Percentiles rank a stretch among this genome's conserved stretches.
These are phyloP conservation scores for Atherinosoma microstoma DNA, from an alignment of 2,797 vertebrate genomes.

Conservation along the genomic window DNA sequence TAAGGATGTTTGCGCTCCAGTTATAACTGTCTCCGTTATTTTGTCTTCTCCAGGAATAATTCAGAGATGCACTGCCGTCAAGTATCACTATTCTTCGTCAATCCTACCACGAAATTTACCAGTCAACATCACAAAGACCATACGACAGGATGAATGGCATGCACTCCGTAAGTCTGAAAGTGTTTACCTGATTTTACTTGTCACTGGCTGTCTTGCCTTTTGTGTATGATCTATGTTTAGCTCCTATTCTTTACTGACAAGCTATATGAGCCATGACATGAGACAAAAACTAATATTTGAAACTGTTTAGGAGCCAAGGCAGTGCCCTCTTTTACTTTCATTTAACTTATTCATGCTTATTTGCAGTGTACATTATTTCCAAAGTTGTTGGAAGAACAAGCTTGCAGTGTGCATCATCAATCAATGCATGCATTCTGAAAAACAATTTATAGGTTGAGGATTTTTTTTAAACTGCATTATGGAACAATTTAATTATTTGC, in stretches of 20 bases:
- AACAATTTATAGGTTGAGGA: too few relatives aligned
- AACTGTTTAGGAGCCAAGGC: too few relatives aligned
- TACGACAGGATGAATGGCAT: conserved; percentile 95
- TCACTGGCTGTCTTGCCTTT: neutral
- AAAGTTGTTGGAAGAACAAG: too few relatives aligned
- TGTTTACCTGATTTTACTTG: neutral
- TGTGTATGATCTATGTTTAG: neutral
- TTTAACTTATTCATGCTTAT: too few relatives aligned
- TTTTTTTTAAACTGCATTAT: too few relatives aligned
- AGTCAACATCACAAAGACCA: conserved; percentile 93
- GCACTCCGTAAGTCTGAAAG: conserved; percentile 90
- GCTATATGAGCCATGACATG: neutral
- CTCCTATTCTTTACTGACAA: neutral
- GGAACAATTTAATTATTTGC: too few relatives aligned
- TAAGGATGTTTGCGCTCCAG: conserved; percentile 8
- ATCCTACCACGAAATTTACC: conserved; percentile 91
- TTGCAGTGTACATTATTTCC: too few relatives aligned
- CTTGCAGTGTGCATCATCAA: too few relatives aligned
- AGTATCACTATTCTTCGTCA: conserved; percentile 96
- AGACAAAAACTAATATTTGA: too few relatives aligned
- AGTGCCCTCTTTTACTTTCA: too few relatives aligned
- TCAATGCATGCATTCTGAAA: too few relatives aligned
- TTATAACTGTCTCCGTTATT: conserved; percentile 25
- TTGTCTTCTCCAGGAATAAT: conserved; percentile 84
- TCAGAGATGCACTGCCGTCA: conserved; percentile 90